Evolutionary conservation across 92 coral and sea anemone species (phyloP).

Genomic region (Epizoanthus ramosus): DNA sequence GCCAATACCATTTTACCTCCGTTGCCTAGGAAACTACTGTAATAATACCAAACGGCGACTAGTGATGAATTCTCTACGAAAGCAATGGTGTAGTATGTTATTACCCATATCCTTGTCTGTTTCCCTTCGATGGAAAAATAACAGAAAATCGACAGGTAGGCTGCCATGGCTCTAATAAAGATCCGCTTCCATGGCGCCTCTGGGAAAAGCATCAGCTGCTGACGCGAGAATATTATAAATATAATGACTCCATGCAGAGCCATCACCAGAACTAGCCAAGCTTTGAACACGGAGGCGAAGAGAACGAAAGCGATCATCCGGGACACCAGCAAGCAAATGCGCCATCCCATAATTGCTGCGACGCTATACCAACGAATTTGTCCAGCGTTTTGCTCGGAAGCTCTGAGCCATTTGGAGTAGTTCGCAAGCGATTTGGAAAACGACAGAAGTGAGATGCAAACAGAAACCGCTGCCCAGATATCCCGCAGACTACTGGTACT

Average conservation of each 20-base stretch:
- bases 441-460: slow-evolving; percentile 36
- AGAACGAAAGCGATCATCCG: slow-evolving; percentile 49
- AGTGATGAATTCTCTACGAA: slow-evolving; percentile 51
- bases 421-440: slow-evolving; percentile 34
- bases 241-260: slow-evolving; percentile 20
- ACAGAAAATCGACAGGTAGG: slow-evolving; percentile 38
- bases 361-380: slow-evolving; percentile 41
- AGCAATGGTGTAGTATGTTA: slow-evolving; percentile 35
- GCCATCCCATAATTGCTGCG: slow-evolving; percentile 49
- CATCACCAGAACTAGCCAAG: slow-evolving; percentile 2
- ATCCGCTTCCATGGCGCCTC: not conserved
- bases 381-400: not conserved
- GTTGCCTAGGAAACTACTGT: slow-evolving; percentile 12
- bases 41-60: slow-evolving; percentile 37
- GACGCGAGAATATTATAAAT: slow-evolving; percentile 21
- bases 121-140: slow-evolving; percentile 52
- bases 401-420: slow-evolving; percentile 37
- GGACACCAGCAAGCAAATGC: slow-evolving; percentile 48
- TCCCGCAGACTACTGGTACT: slow-evolving; percentile 33
- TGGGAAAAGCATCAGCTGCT: slow-evolving; percentile 12
- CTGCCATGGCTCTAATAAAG: slow-evolving; percentile 12
- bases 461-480: slow-evolving; percentile 32
- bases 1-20: slow-evolving; percentile 21
- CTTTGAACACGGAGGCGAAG: slow-evolving; percentile 48
- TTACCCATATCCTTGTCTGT: slow-evolving; percentile 39